Conservation (phyloP, 2,888 invertebrate species). For the Pristionchus entomophagus region DNA sequence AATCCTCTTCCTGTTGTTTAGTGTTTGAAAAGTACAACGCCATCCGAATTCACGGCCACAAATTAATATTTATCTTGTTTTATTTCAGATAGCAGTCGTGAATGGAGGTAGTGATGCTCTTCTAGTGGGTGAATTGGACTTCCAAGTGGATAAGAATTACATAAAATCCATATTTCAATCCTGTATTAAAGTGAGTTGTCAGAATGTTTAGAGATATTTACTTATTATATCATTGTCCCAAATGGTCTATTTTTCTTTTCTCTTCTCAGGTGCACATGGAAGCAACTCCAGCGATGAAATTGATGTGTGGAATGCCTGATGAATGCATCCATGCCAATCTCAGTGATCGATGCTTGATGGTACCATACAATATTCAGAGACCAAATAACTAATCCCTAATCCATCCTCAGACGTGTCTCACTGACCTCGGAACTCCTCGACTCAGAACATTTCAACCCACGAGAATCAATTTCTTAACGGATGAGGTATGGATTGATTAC, state of each 20-base stretch:
- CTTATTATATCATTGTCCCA: no score
- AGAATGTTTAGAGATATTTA: no score
- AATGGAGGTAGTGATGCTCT: background rate
- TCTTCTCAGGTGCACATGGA: background rate
- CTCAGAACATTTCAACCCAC: background rate
- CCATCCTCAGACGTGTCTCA: background rate
- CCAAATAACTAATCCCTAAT: background rate
- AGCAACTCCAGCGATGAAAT: background rate
- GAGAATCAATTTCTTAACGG: background rate
- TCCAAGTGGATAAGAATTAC: background rate
- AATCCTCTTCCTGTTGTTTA: no score
- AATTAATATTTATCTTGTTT: no score
- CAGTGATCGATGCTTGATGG: background rate
- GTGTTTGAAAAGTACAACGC: no score
- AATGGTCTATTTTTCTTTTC: no score
- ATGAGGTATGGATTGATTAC: no score
- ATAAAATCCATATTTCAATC: constrained; percentile 2
- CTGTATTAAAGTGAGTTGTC: background rate
- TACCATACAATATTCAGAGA: background rate
- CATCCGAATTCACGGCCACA: no score
- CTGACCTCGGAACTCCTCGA: background rate
- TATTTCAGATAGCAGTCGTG: background rate
- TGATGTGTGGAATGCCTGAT: background rate
- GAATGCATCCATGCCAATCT: background rate
- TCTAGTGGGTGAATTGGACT: background rate